Evolutionary conservation across 92 coral and sea anemone species (phyloP), one percentile per base, ranked within the genome.

Genomic region (Palythoa grandis): DNA sequence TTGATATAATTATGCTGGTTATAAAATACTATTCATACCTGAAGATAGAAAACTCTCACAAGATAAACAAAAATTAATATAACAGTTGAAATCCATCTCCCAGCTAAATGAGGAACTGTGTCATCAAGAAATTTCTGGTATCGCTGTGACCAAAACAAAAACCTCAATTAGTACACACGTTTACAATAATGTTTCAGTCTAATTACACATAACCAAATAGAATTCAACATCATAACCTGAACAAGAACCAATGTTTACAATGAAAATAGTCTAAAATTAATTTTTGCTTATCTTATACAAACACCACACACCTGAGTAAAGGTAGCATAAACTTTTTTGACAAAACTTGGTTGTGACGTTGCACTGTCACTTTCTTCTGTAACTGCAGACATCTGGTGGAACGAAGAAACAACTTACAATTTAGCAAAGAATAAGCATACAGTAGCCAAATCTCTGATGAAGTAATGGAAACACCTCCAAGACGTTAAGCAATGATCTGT

Each of bases 51-150:
- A 86, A 96, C 94, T 84, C 99, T 96, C 77, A 90, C 76, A 16
- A 89, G 82, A 86, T 93, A 95, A 73, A 92, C 57, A 56, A 89
- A 1, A 88, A 90, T 87, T 65, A 96, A 78, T 14, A 96, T 76
- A 54, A 93, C 82, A 48, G 98, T 93, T n/a, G 93, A 89, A 56
- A 90, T 92, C 99, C 99, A 96, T 87, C 99, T 88, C 52, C 82
- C 85, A 5, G 90, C 80, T 68, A 93, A 90, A 70, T 95, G 96
- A 47, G 99, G 99, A 5, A 95, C 95, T 54, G 95, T 93, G 57
- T 91, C 98, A 79, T 96, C 99, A 57, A 96, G 93, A 78, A 96
- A 95, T 70, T 43, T 73, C 85, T 96, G 99, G 82, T 96, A 95
- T 70, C 96, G 91, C 99, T 96, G 85, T 4, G 15, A 48, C 29